phyloP scores from a whole-genome alignment of 2,113 vertebrate species.

The Thryonomys swinderianus region DNA sequence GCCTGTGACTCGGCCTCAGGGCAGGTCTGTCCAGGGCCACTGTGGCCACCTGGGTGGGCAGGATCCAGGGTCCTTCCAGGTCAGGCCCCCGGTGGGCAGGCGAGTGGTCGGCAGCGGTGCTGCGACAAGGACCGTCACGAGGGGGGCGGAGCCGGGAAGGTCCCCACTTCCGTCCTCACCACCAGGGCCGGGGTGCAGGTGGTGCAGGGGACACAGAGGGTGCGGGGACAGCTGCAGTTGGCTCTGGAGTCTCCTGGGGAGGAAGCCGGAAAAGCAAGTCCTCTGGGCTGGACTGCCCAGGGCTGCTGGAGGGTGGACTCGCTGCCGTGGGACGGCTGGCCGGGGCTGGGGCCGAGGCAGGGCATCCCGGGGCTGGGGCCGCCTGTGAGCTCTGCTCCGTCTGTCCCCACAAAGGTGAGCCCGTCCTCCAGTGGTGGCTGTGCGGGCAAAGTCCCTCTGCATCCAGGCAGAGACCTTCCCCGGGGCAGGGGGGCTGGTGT shows the following conservation, averaged over 20 bases:
- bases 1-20: not conserved
- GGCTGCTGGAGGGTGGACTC: not conserved
- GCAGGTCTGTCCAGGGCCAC: not conserved
- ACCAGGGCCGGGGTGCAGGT: fast-evolving
- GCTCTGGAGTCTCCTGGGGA: not conserved
- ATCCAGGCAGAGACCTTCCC: not conserved
- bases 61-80: not conserved
- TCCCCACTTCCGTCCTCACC: not conserved
- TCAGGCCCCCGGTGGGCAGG: not conserved
- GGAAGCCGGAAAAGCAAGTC: fast-evolving
- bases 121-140: not conserved
- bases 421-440: not conserved
- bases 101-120: not conserved
- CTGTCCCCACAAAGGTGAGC: not conserved
- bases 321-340: not conserved
- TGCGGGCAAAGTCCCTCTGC: not conserved
- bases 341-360: fast-evolving
- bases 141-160: not conserved
- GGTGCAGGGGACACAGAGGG: too few relatives aligned
- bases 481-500: not conserved
- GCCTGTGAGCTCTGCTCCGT: not conserved
- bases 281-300: not conserved
- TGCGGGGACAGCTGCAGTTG: fast-evolving
- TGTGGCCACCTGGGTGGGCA: too few relatives aligned
- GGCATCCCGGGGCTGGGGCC: not conserved